Evolutionary conservation across 1,140 invertebrate genomes (phyloP), one percentile per base, ranked within the genome.

Genomic region (Drosophila saltans): DNA sequence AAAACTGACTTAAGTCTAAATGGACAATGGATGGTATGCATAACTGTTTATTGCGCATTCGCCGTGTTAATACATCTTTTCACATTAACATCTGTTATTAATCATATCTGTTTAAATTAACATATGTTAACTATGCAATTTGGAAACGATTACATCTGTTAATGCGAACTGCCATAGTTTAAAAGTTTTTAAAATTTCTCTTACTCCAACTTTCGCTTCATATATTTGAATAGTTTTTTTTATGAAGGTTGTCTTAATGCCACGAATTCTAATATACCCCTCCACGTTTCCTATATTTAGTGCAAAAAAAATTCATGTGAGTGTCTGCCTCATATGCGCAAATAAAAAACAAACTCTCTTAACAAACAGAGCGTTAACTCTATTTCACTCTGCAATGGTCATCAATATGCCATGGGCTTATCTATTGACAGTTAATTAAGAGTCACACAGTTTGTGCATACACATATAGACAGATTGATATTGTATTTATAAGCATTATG

Each of bases 401-500:
- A 48, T 48, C 45, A 52, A 52, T 48, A 48, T 26, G 45, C 2
- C 0, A 10, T 9, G 3, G 45, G 45, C 45, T 52, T 52, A 52
- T 52, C 21, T 6, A 52, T 26, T 52, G 45, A 52, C 45, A 52
- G 21, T 52, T 52, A 52, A 52, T 52, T 52, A 52, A 52, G 45
- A 52, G 45, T 52, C 45, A 8, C 21, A 21, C 21, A n/a, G 45
- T 8, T 0, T 8, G 36, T 39, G 28, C 36, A 40, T 40, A 40
- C 16, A 48, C 16, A 48, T 6, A 52, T 52, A 26, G 1, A 26
- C 9, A 52, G 24, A 26, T 52, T 26, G 21, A 69, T 64, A 56
- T 70, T 60, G 74, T 76, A 76, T 76, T 76, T 63, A 76, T 76
- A 70, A 69, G 16, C 28, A 28, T 30, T 26, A 11, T 40, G 52